Conservation (phyloP, 2,797 vertebrate species). For the Neosilurus mollespiculum region DNA sequence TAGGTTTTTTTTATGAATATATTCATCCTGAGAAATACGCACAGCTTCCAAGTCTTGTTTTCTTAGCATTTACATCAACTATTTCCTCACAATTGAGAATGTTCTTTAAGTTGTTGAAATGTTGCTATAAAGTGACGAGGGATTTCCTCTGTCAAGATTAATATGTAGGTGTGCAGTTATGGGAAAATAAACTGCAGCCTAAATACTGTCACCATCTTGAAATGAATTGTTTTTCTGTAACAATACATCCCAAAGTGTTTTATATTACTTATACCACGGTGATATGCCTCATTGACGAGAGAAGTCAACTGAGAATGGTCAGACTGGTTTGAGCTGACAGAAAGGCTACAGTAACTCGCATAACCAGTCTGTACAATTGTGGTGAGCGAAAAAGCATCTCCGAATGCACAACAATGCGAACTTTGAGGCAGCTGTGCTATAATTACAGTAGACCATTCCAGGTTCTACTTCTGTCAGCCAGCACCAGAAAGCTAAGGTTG, state of each 20-base stretch:
- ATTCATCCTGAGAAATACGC: slow-evolving; percentile 20
- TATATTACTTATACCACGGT: background rate
- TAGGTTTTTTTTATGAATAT: background rate
- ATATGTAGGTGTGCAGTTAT: background rate
- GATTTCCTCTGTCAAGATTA: background rate
- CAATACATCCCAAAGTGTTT: background rate
- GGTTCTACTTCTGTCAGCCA: background rate
- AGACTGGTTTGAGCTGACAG: background rate
- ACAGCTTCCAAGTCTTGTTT: background rate
- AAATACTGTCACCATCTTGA: background rate
- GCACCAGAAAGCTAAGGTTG: background rate
- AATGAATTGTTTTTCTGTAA: background rate
- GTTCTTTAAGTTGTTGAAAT: background rate
- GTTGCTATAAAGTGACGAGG: too few relatives aligned
- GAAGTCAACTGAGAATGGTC: background rate
- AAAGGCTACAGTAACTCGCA: background rate
- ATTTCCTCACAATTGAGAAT: background rate
- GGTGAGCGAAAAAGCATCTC: background rate
- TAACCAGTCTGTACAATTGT: background rate
- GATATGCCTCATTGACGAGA: background rate
- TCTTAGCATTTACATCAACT: background rate
- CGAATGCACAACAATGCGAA: background rate
- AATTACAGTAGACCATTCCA: background rate
- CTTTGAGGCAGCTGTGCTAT: background rate
- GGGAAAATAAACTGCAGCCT: background rate